Evolutionary conservation across 1,140 invertebrate genomes (phyloP), one percentile per base, ranked within the genome.

Genomic region (Ceratina australensis): DNA sequence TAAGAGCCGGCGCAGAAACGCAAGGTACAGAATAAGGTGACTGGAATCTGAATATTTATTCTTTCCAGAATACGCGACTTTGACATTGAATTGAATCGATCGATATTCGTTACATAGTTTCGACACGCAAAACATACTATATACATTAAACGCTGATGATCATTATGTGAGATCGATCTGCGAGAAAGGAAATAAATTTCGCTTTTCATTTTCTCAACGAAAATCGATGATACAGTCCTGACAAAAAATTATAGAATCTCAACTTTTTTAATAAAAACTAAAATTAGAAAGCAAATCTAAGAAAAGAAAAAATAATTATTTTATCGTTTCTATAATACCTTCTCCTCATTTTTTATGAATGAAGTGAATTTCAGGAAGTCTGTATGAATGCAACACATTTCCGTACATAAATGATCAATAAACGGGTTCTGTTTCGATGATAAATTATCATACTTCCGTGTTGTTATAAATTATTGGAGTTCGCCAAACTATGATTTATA

Each of bases 91-190:
- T 87, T 67, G 72, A 80, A 57, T 57, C 69, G 52, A 73, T 49
- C 65, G 59, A 61, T 78, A 49, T 24, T 80, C 42, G 57, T 73
- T 81, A 72, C 72, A 86, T 83, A 89, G 87, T 86, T 68, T 28
- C 56, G 49, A 16, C 74, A 77, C 66, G 74, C 57, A 47, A 71
- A 7, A 20, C 15, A 49, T 1, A 33, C 16, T 61, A 16, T 71
- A 77, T 63, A n/a, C 54, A 68, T 28, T 67, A 49, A 16, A 77
- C 42, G 18, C 64, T 49, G n/a, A 33, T 50, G 18, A 3, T 42
- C 16, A 57, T 76, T 50, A 52, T 24, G 52, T n/a, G 26, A 12
- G 18, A 22, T 3, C 22, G 15, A 61, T 52, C 1, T n/a, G n/a
- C 26, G 28, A 56, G 22, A 49, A 47, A 15, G 15, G 33, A 61